Evolutionary conservation across 1,140 invertebrate species (phyloP).

Genomic region (Neocloeon triangulifer): DNA sequence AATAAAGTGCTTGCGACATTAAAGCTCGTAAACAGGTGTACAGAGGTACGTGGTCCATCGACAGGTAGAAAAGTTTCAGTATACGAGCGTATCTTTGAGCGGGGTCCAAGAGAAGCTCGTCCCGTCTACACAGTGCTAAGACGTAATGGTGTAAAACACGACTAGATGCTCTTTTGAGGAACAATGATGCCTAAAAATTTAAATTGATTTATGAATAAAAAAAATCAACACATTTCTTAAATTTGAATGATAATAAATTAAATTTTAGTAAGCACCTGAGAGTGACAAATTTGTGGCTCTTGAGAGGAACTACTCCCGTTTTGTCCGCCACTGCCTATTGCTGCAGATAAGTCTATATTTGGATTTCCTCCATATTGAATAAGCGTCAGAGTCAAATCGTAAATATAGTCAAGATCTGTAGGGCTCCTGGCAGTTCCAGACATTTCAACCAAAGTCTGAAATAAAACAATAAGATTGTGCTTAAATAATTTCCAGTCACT

Average conservation of each 20-base stretch:
- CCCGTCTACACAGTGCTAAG: conserved; percentile 37
- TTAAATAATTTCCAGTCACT: too few species aligned
- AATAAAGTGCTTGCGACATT: conserved; percentile 11
- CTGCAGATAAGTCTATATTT: conserved; percentile 12
- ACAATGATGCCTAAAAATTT: too few species aligned
- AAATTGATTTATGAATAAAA: too few species aligned
- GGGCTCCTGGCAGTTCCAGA: conserved; percentile 39
- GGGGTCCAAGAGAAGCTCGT: conserved; percentile 32
- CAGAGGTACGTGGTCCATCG: conserved; percentile 38
- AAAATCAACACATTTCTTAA: too few species aligned
- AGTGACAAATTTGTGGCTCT: too few species aligned
- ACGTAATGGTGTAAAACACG: conserved; percentile 45
- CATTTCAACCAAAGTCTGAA: conserved; percentile 43
- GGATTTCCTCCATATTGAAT: conserved; percentile 25
- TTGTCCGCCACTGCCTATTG: too few species aligned
- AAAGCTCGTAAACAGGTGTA: conserved; percentile 36
- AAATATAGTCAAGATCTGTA: conserved; percentile 38
- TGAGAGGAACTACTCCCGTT: too few species aligned
- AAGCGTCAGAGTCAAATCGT: conserved; percentile 38
- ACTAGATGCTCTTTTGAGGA: too few species aligned
- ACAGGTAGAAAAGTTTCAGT: conserved; percentile 37
- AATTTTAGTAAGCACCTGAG: too few species aligned
- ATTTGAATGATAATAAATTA: too few species aligned
- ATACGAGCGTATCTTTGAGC: conserved; percentile 34
- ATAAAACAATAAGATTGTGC: too few species aligned